Evolutionary conservation across 2,888 invertebrate species (phyloP), one percentile per base, ranked within the genome.

Genomic region (Cephus pygmeus): DNA sequence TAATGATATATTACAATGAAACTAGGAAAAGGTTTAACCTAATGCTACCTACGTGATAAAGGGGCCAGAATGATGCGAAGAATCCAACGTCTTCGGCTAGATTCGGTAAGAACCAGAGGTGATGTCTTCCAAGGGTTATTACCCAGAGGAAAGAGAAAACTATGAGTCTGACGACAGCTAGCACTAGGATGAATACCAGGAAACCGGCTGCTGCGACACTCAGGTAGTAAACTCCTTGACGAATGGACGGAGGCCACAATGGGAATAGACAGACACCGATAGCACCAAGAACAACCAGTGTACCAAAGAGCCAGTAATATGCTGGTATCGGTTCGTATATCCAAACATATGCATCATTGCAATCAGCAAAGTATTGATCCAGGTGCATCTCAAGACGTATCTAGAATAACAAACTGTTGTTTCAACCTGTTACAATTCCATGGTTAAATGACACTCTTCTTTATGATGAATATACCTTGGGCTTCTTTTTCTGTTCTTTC

Each of bases 51-150:
- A 97, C 97, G 92, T 97, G 96, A 92, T 98, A 99, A 0, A 98
- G 93, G 4, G 99, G 99, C 96, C 98, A 98, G 93, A 99, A 99
- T 0, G 99, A 99, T 11, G 99, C 99, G 84, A 99, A 96, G 93
- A 99, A 98, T 76, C 99, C 99, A 36, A 99, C 99, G 90, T 99
- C 99, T 92, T 99, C 99, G 0, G 98, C 98, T 73, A 99, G 93
- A 92, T 99, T 99, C n/a, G 99, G 99, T 87, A 99, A 94, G 83
- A 99, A 94, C 99, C 99, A 99, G 83, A 99, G 94, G 90, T 99
- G 98, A 91, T 99, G 97, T 87, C 96, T 94, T 9, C 99, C 97
- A 80, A 97, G 93, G 0, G 98, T 97, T 30, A 96, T 86, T 12
- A 96, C 90, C 98, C 99, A 99, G 33, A 99, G 95, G 12, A 96